phyloP scores from a whole-genome alignment of 2,113 vertebrate species.

The Mobula hypostoma region DNA sequence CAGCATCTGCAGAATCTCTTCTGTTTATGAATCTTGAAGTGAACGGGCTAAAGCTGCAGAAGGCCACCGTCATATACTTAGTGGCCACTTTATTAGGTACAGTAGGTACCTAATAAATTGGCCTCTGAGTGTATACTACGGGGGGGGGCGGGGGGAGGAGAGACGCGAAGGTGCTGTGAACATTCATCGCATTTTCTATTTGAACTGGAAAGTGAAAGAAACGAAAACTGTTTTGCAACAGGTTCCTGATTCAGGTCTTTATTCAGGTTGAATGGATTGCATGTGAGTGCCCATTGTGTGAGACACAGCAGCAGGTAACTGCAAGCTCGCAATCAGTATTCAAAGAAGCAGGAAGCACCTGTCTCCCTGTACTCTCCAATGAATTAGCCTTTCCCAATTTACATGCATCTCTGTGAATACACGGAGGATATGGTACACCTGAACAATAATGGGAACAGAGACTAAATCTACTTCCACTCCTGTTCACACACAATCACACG shows the following conservation, averaged over 20 bases:
- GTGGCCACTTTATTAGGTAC: too few species aligned
- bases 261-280: background rate
- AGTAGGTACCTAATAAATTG: too few species aligned
- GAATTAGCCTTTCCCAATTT: background rate
- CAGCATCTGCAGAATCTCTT: too few species aligned
- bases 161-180: too few species aligned
- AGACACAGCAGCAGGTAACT: background rate
- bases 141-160: too few species aligned
- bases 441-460: constrained; percentile 14
- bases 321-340: background rate
- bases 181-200: background rate
- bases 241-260: background rate
- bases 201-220: background rate
- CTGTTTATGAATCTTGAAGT: too few species aligned
- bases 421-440: background rate
- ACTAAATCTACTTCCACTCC: background rate
- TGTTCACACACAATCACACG: background rate
- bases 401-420: background rate
- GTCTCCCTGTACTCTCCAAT: background rate
- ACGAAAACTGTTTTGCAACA: background rate
- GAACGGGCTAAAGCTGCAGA: too few species aligned
- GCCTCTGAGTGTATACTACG: too few species aligned
- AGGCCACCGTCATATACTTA: too few species aligned
- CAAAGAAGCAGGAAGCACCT: background rate
- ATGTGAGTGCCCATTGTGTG: background rate